Evolutionary conservation across 2,888 invertebrate genomes (phyloP), one percentile per base, ranked within the genome.

Genomic region (Ephialtes manifestator): DNA sequence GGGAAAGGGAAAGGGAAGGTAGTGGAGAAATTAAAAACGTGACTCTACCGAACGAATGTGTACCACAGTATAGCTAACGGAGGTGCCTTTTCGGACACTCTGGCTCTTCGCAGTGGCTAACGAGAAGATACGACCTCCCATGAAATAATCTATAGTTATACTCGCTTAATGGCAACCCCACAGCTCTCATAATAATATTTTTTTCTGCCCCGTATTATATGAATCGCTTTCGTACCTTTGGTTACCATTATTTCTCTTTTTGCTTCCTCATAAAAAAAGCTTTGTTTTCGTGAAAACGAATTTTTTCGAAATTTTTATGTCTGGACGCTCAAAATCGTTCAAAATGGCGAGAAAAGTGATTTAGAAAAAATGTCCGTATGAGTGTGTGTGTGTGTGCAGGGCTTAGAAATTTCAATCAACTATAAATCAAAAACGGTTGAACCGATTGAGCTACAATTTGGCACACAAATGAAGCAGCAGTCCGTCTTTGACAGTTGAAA

Each of bases 1-100:
- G 39, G 39, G 10, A 55, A 35, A 67, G 67, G 58, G 77, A 74
- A 71, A 31, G 72, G 35, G 63, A 76, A 76, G 63, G 76, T 4
- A 18, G 76, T 55, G 71, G n/a, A 92, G 93, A 93, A 93, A 93
- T 93, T 93, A 93, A 93, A 93, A 93, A 93, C 93, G 93, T 93
- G 93, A 93, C 93, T 92, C 89, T 86, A 85, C 89, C 88, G 88
- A 89, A 90, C 90, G 89, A 88, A 88, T 90, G 80, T 86, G 46
- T 58, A 80, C 24, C 24, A 60, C 78, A 65, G 58, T 78, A 77
- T 81, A 72, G 80, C 82, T 51, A 51, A 83, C 65, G 39, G 60
- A 78, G 77, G 81, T 74, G 74, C 70, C 65, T 76, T 43, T 65
- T 55, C 68, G 48, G 60, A 77, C 72, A 75, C 65, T 71, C 51